Conservation (phyloP, 2,888 invertebrate genomes). For the Oligia fasciuncula region DNA sequence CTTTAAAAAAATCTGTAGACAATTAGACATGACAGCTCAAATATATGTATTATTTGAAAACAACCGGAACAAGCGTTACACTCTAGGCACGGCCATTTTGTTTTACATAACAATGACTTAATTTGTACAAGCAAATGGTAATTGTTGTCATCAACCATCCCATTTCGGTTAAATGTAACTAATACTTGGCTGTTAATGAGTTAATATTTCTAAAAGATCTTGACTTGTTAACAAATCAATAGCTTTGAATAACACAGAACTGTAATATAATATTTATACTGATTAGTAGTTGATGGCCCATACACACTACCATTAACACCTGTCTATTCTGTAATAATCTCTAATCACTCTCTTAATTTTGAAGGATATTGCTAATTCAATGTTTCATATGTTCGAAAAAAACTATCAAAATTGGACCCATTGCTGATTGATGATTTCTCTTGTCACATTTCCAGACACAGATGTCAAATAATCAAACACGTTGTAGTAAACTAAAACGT, state of each 20-base stretch:
- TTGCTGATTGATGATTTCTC: too few relatives aligned
- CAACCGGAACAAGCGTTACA: slow-evolving; percentile 19
- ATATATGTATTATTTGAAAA: not conserved
- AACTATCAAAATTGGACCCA: too few relatives aligned
- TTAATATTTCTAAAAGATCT: slow-evolving; percentile 35
- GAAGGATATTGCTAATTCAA: too few relatives aligned
- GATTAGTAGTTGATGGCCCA: too few relatives aligned
- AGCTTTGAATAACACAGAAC: not conserved
- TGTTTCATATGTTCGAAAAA: too few relatives aligned
- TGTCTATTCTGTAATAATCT: not conserved
- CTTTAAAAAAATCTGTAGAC: not conserved
- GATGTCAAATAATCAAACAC: not conserved
- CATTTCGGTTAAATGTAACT: slow-evolving; percentile 44
- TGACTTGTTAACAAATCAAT: slow-evolving; percentile 28
- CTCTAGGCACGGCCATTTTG: not conserved
- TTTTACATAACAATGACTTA: slow-evolving; percentile 32
- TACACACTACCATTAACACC: too few relatives aligned
- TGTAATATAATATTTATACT: not conserved
- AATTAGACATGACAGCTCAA: not conserved
- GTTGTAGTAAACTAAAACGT: too few relatives aligned
- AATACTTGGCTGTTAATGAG: slow-evolving; percentile 31
- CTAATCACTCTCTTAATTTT: too few relatives aligned
- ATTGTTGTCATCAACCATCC: slow-evolving; percentile 47
- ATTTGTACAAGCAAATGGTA: slow-evolving; percentile 28
- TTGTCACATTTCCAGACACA: not conserved